Percentiles rank a stretch among this genome's conserved stretches.
Conservation (phyloP, 2,888 invertebrate species). For the Physocephala rufipes region DNA sequence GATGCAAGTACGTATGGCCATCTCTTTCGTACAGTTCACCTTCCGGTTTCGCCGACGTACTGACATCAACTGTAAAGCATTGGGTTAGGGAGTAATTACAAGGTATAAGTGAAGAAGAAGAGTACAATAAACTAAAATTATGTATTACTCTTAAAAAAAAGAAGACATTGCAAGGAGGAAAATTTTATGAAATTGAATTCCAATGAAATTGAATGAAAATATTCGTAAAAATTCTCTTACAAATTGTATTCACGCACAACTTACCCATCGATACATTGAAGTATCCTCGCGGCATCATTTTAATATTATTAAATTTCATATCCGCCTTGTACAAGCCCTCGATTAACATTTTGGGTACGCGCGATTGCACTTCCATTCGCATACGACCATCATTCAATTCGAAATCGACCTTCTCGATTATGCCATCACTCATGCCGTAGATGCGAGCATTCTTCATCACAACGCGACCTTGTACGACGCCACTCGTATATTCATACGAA, state of each 20-base stretch:
- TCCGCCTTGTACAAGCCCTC: conserved; percentile 72
- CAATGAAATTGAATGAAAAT: neutral
- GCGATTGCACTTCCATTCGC: conserved; percentile 69
- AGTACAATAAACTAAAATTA: too few relatives aligned
- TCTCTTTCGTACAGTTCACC: conserved; percentile 70
- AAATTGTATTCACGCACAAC: conserved; percentile 46
- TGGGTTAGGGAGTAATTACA: conserved; percentile 13
- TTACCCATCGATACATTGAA: conserved; percentile 73
- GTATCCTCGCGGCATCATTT: conserved; percentile 70
- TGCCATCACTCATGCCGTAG: conserved; percentile 68
- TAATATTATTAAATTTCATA: conserved; percentile 71
- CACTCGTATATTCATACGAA: conserved; percentile 57
- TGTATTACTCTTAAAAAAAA: too few relatives aligned
- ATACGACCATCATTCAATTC: conserved; percentile 48
- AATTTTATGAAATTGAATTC: neutral
- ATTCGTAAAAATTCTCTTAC: neutral
- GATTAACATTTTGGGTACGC: conserved; percentile 68
- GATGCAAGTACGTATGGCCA: conserved; percentile 69
- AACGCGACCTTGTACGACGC: conserved; percentile 56
- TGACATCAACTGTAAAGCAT: conserved; percentile 67
- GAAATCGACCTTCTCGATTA: conserved; percentile 70
- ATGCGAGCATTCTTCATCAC: conserved; percentile 68
- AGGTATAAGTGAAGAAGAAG: neutral
- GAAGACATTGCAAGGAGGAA: neutral
- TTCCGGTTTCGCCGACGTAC: conserved; percentile 69